phyloP scores from a whole-genome alignment of 2,113 vertebrate genomes.

The Sander vitreus region DNA sequence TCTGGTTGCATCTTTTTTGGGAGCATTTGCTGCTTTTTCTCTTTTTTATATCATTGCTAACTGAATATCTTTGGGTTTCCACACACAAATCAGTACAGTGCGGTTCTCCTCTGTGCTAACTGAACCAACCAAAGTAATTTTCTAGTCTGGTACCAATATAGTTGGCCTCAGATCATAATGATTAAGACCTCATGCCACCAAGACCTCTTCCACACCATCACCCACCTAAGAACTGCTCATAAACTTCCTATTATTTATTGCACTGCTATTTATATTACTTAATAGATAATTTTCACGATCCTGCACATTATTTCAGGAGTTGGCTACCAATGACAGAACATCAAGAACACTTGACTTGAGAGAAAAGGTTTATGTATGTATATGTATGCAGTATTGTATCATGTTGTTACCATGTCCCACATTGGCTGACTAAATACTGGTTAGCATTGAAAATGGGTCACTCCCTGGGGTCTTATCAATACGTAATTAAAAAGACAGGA shows the following conservation, averaged over 20 bases:
- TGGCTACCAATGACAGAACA: not conserved
- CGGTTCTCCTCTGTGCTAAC: too few species aligned
- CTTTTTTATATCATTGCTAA: too few species aligned
- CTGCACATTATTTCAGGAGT: not conserved
- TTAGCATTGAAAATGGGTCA: constrained; percentile 63
- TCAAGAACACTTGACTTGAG: not conserved
- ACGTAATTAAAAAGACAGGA: constrained; percentile 81
- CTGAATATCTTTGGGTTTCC: too few species aligned
- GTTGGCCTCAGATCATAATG: too few species aligned
- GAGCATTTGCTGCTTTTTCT: too few species aligned
- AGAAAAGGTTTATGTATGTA: not conserved
- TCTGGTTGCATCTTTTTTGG: too few species aligned
- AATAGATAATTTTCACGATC: constrained; percentile 3
- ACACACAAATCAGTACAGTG: too few species aligned
- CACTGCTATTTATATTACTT: not conserved
- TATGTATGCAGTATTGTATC: not conserved
- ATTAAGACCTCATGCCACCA: too few species aligned
- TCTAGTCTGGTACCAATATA: too few species aligned
- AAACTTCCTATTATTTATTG: constrained; percentile 18
- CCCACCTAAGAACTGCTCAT: not conserved
- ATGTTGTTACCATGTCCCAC: constrained; percentile 17
- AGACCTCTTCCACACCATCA: not conserved
- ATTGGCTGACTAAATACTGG: constrained; percentile 37
- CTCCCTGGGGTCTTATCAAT: constrained; percentile 75
- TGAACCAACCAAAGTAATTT: too few species aligned